A percentile compares a stretch with the other conserved stretches of the same genome.
Evolutionary conservation across 2,888 invertebrate species (phyloP).

Genomic region (Spilarctia lutea): DNA sequence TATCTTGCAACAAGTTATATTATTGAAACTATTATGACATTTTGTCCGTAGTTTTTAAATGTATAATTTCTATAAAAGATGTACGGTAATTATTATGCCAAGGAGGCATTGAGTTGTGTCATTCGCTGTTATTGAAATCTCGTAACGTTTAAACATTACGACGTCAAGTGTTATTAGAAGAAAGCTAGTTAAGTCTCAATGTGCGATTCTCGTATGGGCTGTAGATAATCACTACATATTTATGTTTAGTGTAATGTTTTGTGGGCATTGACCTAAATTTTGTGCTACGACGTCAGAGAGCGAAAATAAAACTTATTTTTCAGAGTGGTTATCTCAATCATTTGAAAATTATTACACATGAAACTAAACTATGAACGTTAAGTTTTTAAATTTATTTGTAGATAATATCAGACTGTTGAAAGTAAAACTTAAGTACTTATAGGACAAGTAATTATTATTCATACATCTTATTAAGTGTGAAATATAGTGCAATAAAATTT

Average conservation of each 20-base stretch:
- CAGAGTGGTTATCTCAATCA: neutral
- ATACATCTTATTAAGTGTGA: neutral
- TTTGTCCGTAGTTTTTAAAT: conserved; percentile 39
- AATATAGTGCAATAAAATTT: neutral
- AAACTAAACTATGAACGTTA: neutral
- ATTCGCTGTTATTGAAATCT: conserved; percentile 14
- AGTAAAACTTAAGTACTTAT: neutral
- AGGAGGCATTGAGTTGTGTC: conserved; percentile 15
- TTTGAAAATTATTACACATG: neutral
- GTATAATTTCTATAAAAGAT: conserved; percentile 40
- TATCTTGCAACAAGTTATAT: conserved; percentile 36
- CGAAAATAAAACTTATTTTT: conserved; percentile 6
- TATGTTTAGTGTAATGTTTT: neutral
- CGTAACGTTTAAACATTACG: conserved; percentile 9
- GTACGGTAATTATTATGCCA: conserved; percentile 23
- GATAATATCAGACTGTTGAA: neutral
- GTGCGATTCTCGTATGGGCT: conserved; percentile 10
- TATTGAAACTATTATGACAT: conserved; percentile 46
- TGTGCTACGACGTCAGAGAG: conserved; percentile 21
- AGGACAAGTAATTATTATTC: neutral
- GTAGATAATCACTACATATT: neutral
- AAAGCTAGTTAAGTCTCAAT: conserved; percentile 8
- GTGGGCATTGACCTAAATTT: conserved; percentile 37
- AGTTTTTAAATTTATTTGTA: neutral
- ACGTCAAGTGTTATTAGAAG: conserved; percentile 4